These are phyloP conservation scores for Plotosus lineatus DNA, from an alignment of 2,113 vertebrate genomes.

Conservation along the genomic window DNA sequence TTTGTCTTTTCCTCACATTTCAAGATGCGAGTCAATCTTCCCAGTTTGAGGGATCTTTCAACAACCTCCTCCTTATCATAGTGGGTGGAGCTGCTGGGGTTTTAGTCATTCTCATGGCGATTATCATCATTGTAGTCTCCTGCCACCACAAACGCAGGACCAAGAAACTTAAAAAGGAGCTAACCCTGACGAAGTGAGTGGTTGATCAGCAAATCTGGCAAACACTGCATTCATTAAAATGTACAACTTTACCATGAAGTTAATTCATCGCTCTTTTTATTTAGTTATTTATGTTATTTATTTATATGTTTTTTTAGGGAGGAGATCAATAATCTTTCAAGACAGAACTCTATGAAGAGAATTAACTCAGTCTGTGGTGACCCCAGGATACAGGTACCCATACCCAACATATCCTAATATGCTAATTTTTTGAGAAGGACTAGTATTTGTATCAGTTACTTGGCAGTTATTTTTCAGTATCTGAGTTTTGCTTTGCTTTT, in stretches of 20 bases:
- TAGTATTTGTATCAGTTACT: background rate
- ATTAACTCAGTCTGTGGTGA: slow-evolving; percentile 82
- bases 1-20: background rate
- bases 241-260: background rate
- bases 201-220: background rate
- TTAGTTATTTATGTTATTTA: no score
- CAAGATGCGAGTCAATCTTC: slow-evolving; percentile 25
- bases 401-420: no score
- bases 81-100: slow-evolving; percentile 72
- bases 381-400: slow-evolving; percentile 77
- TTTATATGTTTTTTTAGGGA: slow-evolving; percentile 75
- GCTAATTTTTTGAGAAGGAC: no score
- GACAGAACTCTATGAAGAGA: slow-evolving; percentile 83
- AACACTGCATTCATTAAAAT: background rate
- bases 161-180: slow-evolving; percentile 79
- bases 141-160: slow-evolving; percentile 78
- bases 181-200: slow-evolving; percentile 81
- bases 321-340: slow-evolving; percentile 81
- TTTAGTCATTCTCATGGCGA: slow-evolving; percentile 78
- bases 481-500: background rate
- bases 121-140: slow-evolving; percentile 79
- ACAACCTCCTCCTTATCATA: slow-evolving; percentile 75
- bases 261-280: no score
- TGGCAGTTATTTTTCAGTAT: background rate
- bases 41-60: slow-evolving; percentile 49